Conservation (phyloP, 1,140 invertebrate species). For the Akabosia matsudoensis region DNA sequence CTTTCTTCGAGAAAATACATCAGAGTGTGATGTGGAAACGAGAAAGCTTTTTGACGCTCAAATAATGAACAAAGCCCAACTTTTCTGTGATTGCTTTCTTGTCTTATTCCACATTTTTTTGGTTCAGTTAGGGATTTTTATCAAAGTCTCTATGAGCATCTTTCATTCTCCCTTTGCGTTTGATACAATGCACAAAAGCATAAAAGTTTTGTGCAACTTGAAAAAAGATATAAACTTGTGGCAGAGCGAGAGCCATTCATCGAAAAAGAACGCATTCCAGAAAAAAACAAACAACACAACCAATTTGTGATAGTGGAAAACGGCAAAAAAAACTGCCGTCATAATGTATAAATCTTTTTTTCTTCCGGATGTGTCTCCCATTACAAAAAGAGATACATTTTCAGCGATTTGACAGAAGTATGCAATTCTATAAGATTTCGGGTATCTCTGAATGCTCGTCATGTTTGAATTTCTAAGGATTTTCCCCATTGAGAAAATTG, state of each 20-base stretch:
- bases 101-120: not conserved
- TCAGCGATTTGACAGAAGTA: not conserved
- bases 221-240: not conserved
- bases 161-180: not conserved
- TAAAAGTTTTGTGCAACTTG: not conserved
- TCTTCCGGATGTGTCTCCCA: not conserved
- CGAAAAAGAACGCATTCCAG: not conserved
- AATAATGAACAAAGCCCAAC: not conserved
- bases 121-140: not conserved
- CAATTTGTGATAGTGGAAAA: slow-evolving; percentile 39
- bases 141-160: not conserved
- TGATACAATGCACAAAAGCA: no score
- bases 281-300: not conserved
- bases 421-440: not conserved
- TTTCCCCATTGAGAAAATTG: no score
- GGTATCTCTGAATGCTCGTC: not conserved
- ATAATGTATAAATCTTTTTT: slow-evolving; percentile 26
- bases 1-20: no score
- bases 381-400: no score
- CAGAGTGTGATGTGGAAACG: not conserved
- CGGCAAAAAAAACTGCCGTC: slow-evolving; percentile 28
- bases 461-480: no score
- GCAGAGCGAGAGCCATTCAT: not conserved
- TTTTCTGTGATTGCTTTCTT: not conserved
- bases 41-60: not conserved